phyloP scores from a whole-genome alignment of 2,113 vertebrate genomes.

The Marcusenius ussheri region DNA sequence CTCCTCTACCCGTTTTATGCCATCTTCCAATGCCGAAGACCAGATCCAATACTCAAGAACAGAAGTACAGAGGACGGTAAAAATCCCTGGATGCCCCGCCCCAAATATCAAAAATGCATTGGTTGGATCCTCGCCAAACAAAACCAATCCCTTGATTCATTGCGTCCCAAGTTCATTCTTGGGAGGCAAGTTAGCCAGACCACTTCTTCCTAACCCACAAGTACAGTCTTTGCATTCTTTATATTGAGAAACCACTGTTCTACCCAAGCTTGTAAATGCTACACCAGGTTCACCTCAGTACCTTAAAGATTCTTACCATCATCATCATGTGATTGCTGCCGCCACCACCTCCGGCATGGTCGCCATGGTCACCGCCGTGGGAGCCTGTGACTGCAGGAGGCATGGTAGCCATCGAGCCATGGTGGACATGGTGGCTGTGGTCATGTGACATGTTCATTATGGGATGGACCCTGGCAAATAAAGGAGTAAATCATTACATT shows the following conservation, averaged over 20 bases:
- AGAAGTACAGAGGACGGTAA: not conserved
- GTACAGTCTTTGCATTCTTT: not conserved
- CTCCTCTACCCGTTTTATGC: too few relatives aligned
- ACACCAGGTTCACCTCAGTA: not conserved
- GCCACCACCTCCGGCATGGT: slow-evolving; percentile 11
- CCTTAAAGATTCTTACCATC: slow-evolving; percentile 60
- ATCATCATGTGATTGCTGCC: slow-evolving; percentile 28
- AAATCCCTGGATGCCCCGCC: not conserved
- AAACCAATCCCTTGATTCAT: not conserved
- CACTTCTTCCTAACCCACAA: not conserved
- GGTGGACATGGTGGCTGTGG: slow-evolving; percentile 19
- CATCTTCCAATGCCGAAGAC: not conserved
- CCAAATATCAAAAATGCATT: not conserved
- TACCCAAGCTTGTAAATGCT: not conserved
- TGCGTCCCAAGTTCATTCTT: not conserved
- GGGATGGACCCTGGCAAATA: slow-evolving; percentile 6
- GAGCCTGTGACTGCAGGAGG: not conserved
- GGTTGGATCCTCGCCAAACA: not conserved
- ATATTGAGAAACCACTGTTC: not conserved
- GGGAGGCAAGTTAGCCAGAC: not conserved
- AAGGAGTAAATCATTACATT: not conserved
- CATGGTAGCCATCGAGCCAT: slow-evolving; percentile 15
- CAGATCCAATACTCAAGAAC: not conserved
- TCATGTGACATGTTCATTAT: slow-evolving; percentile 25
- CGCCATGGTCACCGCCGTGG: slow-evolving; percentile 1